Evolutionary conservation across 2,797 vertebrate species (phyloP), one percentile per base, ranked within the genome.

Genomic region (Urophycis tenuis): DNA sequence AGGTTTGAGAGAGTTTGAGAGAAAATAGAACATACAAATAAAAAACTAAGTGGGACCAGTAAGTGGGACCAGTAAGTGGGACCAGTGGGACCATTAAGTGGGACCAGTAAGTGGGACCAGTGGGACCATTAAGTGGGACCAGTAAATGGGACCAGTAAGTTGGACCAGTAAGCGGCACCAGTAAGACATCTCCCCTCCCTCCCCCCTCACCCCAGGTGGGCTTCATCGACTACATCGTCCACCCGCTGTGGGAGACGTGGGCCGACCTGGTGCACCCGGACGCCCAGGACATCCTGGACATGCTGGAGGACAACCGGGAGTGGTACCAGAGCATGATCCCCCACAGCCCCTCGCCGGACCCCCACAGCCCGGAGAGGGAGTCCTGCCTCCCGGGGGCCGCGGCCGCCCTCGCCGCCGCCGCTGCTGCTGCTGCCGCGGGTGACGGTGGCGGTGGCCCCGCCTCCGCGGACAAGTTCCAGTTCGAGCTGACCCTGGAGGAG

Each of bases 291-390:
- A 94, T 98, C 84, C 88, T 98, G 81, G 96, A 97, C 91, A 97
- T 93, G 0, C 88, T 97, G 80, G 96, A 98, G 88, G 96, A 98
- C 87, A 97, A 98, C 90, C 90, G 96, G 12, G 95, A 97, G 45
- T 98, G 96, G 96, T 98, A 97, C 89, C 95, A 96, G 87, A 96
- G 96, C 90, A 96, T 95, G 95, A 96, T 97, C 83, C 93, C 95
- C 0, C 93, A 90, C 83, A 97, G 96, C 84, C 96, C 96, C 0
- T 94, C 93, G 0, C 93, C 92, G 0, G 83, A 89, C 0, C 90
- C 91, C 0, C 87, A 92, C 8, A 82, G 76, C 17, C 81, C 74
- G 41, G 81, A 86, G 87, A 85, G 70, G 86, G 74, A 1, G 81
- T 78, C 30, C 84, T 84, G 78, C 82, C 1, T 89, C 86, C 3